phyloP scores from a whole-genome alignment of 1,140 invertebrate species.

The Goniozus legneri region DNA sequence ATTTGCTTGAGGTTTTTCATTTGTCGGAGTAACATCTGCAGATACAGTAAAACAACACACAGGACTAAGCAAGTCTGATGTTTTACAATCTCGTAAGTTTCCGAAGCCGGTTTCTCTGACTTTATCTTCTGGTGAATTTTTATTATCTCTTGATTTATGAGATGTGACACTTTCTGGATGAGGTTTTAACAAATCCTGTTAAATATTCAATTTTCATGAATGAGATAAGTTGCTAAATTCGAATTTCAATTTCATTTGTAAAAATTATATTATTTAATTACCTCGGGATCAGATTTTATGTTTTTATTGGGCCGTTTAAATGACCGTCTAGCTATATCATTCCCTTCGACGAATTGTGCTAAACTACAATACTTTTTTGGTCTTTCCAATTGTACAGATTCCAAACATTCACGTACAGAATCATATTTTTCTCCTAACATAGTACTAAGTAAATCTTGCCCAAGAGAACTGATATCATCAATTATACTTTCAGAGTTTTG shows the following conservation, averaged over 20 bases:
- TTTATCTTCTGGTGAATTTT: neutral
- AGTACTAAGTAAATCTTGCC: conserved; percentile 62
- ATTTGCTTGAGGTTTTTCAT: conserved; percentile 28
- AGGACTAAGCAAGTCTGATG: conserved; percentile 33
- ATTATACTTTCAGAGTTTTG: conserved; percentile 71
- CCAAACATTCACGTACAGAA: conserved; percentile 45
- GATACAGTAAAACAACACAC: conserved; percentile 41
- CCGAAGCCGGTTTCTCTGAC: neutral
- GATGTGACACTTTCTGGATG: too few species aligned
- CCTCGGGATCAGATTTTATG: conserved; percentile 17
- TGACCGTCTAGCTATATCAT: conserved; percentile 73
- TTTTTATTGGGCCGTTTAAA: conserved; percentile 56
- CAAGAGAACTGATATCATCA: conserved; percentile 72
- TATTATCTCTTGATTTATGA: too few species aligned
- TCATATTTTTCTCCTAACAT: conserved; percentile 57
- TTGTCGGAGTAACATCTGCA: conserved; percentile 24
- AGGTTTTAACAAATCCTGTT: too few species aligned
- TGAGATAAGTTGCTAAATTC: conserved; percentile 1
- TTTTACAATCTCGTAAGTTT: conserved; percentile 18
- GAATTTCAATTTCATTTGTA: too few species aligned
- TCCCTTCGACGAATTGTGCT: conserved; percentile 75
- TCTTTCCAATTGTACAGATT: conserved; percentile 40
- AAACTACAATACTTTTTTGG: conserved; percentile 68
- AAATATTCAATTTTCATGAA: neutral
- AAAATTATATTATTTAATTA: conserved; percentile 10